Evolutionary conservation across 2,113 vertebrate species (phyloP).

Genomic region (Syngnathus scovelli): DNA sequence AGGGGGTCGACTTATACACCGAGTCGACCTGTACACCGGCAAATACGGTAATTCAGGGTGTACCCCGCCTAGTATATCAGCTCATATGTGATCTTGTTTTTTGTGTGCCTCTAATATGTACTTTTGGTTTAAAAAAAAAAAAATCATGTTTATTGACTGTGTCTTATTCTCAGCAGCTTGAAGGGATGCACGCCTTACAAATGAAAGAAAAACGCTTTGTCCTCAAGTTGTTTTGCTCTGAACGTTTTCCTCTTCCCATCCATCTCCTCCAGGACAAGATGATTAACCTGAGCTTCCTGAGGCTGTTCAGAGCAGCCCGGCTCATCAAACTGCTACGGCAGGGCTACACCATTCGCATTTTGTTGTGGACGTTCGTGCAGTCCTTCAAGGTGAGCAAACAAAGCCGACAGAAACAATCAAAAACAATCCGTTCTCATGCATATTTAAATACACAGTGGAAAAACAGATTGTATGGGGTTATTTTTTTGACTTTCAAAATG

Average conservation of each 20-base stretch:
- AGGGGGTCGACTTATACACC: too few relatives aligned
- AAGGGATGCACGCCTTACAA: not conserved
- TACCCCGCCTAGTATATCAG: not conserved
- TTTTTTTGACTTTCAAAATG: not conserved
- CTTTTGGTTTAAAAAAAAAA: not conserved
- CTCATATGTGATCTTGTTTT: not conserved
- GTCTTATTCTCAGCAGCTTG: not conserved
- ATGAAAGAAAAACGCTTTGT: not conserved
- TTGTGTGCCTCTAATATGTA: not conserved
- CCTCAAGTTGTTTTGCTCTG: not conserved
- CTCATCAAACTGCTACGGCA: slow-evolving; percentile 96
- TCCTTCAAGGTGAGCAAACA: slow-evolving; percentile 86
- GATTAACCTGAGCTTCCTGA: slow-evolving; percentile 95
- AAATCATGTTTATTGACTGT: not conserved
- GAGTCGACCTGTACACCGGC: too few relatives aligned
- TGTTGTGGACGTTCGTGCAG: slow-evolving; percentile 98
- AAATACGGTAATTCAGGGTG: too few relatives aligned
- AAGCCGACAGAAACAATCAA: too few relatives aligned
- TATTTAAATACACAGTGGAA: not conserved
- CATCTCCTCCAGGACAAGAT: slow-evolving; percentile 80
- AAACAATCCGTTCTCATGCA: not conserved
- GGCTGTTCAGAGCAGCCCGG: slow-evolving; percentile 90
- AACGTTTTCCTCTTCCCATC: slow-evolving; percentile 2
- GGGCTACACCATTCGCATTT: slow-evolving; percentile 96
- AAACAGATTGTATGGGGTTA: not conserved